These are phyloP conservation scores for Cephalopterus ornatus DNA, from an alignment of 2,113 vertebrate genomes.

Conservation along the genomic window DNA sequence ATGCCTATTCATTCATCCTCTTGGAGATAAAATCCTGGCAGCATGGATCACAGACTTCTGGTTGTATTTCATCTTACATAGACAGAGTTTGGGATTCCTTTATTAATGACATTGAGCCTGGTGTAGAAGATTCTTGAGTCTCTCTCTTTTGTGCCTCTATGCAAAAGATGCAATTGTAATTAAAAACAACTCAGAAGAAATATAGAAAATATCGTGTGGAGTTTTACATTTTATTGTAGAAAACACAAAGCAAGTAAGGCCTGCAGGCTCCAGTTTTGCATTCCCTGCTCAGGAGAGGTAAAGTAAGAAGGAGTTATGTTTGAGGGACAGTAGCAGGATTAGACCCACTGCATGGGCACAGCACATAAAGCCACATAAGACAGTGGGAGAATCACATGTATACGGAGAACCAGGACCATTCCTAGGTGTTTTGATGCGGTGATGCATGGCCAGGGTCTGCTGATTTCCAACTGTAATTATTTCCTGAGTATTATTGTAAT, in stretches of 20 bases:
- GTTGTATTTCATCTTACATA: not conserved
- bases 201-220: not conserved
- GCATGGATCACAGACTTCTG: not conserved
- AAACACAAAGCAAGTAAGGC: not conserved
- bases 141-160: not conserved
- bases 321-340: not conserved
- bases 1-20: not conserved
- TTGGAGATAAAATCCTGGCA: not conserved
- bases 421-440: not conserved
- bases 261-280: not conserved
- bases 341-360: not conserved
- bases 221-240: not conserved
- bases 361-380: not conserved
- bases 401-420: not conserved
- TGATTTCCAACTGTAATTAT: not conserved
- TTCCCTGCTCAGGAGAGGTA: not conserved
- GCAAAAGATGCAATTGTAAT: not conserved
- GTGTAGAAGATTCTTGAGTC: not conserved
- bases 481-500: not conserved
- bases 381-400: not conserved
- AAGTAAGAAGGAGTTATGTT: not conserved
- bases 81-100: not conserved
- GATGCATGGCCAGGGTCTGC: not conserved
- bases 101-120: not conserved
- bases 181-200: not conserved